These are phyloP conservation scores for Zeus faber DNA, from an alignment of 2,113 vertebrate species.

Conservation along the genomic window DNA sequence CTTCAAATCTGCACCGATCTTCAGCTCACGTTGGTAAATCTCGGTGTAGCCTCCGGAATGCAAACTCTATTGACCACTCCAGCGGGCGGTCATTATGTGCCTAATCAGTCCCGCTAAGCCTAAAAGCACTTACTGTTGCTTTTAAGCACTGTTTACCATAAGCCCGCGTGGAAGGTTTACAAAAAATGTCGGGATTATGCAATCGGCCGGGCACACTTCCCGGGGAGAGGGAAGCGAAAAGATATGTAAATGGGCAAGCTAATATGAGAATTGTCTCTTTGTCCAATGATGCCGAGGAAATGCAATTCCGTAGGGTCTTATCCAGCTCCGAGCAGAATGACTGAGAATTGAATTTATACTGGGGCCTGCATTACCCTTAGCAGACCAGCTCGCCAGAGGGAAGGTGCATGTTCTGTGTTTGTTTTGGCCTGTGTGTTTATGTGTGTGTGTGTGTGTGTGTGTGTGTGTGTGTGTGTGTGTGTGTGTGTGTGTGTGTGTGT, in stretches of 20 bases:
- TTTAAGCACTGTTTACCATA: not conserved
- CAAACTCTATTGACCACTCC: not conserved
- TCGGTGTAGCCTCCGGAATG: not conserved
- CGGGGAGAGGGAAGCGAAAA: not conserved
- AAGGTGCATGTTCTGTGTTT: no score
- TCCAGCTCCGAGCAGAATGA: not conserved
- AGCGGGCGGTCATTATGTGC: not conserved
- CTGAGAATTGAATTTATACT: not conserved
- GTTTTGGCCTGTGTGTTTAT: no score
- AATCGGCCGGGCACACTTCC: not conserved
- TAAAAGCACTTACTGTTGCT: not conserved
- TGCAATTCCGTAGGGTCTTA: not conserved
- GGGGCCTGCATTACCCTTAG: not conserved
- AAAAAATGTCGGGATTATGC: not conserved
- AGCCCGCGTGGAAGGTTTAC: not conserved
- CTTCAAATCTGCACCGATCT: not conserved
- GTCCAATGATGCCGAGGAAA: not conserved
- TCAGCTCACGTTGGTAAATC: not conserved
- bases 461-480: not conserved
- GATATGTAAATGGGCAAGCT: not conserved
- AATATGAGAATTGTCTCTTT: not conserved
- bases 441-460: constrained; percentile 1
- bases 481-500: constrained; percentile 1
- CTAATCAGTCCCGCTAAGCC: not conserved
- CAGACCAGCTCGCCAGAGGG: not conserved